phyloP scores from a whole-genome alignment of 2,113 vertebrate species.

The Tretioscincus oriximinensis region DNA sequence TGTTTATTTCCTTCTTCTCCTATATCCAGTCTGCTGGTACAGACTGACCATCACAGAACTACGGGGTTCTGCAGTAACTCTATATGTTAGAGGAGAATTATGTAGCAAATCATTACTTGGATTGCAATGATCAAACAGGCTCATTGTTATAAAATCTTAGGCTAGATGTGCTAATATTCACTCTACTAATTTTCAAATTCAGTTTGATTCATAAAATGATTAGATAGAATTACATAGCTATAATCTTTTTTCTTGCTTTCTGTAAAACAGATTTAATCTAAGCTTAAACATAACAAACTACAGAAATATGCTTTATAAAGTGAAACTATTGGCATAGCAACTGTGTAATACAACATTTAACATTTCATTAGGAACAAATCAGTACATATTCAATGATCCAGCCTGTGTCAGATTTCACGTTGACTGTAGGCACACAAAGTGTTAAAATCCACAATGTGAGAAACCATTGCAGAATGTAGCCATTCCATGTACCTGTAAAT shows the following conservation, averaged over 20 bases:
- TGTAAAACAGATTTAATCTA: neutral
- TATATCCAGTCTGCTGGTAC: no score
- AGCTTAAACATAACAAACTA: slow-evolving; percentile 3
- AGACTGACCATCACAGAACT: no score
- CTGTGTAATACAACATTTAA: neutral
- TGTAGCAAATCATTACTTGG: no score
- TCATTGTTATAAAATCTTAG: neutral
- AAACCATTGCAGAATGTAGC: no score
- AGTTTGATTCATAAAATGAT: neutral
- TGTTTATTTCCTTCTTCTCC: no score
- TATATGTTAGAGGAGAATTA: no score
- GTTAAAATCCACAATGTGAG: no score
- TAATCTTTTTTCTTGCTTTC: neutral
- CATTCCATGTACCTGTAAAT: no score
- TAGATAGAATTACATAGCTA: neutral
- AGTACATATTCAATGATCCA: neutral
- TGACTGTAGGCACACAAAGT: neutral
- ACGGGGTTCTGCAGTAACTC: no score
- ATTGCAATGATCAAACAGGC: neutral
- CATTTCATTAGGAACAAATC: neutral
- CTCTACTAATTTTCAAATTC: neutral
- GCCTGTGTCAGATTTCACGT: neutral
- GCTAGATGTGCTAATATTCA: neutral
- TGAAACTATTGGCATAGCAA: slow-evolving; percentile 3
- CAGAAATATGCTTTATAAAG: slow-evolving; percentile 5